Evolutionary conservation across 37 sponge, comb jelly and placozoan species (phyloP), one percentile per base, ranked within the genome.

Genomic region (Haliclona indistincta): DNA sequence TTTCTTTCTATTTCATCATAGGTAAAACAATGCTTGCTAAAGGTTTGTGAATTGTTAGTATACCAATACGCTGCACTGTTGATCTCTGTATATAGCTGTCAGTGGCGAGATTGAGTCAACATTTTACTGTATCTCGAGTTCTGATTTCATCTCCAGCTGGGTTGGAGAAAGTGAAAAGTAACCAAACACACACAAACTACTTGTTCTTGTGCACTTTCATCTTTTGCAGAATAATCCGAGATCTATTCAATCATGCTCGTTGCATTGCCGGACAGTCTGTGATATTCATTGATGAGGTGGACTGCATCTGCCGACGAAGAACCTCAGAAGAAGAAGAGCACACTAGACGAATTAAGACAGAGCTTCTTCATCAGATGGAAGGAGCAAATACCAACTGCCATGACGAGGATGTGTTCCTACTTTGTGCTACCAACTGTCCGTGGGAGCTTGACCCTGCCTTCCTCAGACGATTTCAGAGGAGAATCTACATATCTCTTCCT

Each of bases 121-220:
- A 4, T 94, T 90, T 70, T 94, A 84, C 69, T 84, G 78, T 38
- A 84, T 94, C 30, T 87, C 95, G 30, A 84, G 88, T 49, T 81
- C 95, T 13, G 91, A 94, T 65, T 80, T 94, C 43, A 68, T 94
- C 22, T 94, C 95, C 61, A 94, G 95, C 65, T 94, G 87, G 84
- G 95, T 94, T 23, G 95, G 95, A 26, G 95, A 94, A 69, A 94
- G 91, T 73, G 95, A 94, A 34, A 86, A 87, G 84, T 90, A 78
- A 68, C 81, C 35, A 45, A 43, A 51, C 43, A 20, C 25, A 26
- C 26, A 39, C 33, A 39, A 45, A 8, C 43, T 56, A n/a, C n/a
- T 67, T 67, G 36, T 67, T 15, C n/a, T n/a, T n/a, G n/a, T n/a
- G n/a, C n/a, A n/a, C n/a, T n/a, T n/a, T n/a, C n/a, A n/a, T n/a